Evolutionary conservation across 1,140 invertebrate species (phyloP), one percentile per base, ranked within the genome.

Genomic region (Coptotermes formosanus): DNA sequence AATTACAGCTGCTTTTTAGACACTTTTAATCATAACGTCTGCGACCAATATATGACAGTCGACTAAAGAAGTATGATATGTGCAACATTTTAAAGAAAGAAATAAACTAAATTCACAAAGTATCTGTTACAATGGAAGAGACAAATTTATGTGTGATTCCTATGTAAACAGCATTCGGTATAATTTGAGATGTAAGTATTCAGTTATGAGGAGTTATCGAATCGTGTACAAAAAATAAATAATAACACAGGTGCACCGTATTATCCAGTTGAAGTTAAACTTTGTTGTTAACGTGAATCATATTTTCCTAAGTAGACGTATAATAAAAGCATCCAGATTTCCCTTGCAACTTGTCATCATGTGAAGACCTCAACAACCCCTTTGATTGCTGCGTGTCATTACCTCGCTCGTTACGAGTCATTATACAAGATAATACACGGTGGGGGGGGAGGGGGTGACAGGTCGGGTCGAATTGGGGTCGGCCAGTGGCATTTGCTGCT

Each of bases 401-500:
- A 64, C 59, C 59, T 23, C 59, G 59, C 64, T 75, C 64, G 64
- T 75, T 75, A n/a, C 64, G 64, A 75, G 64, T 75, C 64, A 75
- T 75, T 75, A 75, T 75, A 75, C 64, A 75, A 30, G 64, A 75
- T 75, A 75, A 75, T 75, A 75, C 64, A 14, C 64, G 7, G 25
- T 25, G 9, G 64, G 14, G 64, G 64, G 7, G 12, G 59, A 4
- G 59, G 59, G 25, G 59, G 25, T 21, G 64, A 30, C 25, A 30
- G 64, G 64, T 75, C 64, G n/a, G 64, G 64, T 75, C 64, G 64
- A 30, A 3, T 75, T 75, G 64, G 64, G 64, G 64, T 75, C 64
- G 64, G 64, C 25, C 64, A 75, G 25, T 75, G 64, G n/a, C 64
- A 75, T 75, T 75, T 30, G n/a, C 64, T 30, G n/a, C 25, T 30